phyloP scores from a whole-genome alignment of 2,888 invertebrate species.

The Tenthredo notha region DNA sequence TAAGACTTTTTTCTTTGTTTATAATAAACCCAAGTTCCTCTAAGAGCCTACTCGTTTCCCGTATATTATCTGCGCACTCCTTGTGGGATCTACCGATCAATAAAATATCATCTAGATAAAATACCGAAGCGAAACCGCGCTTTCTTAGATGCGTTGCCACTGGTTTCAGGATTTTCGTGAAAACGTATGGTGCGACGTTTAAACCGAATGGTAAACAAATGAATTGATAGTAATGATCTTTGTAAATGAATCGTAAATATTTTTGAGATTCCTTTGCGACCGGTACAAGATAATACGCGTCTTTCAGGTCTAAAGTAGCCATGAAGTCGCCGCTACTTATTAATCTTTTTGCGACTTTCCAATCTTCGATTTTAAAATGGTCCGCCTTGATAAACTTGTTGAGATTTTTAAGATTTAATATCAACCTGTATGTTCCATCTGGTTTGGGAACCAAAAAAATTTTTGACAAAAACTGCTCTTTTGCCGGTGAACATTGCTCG shows the following conservation, averaged over 20 bases:
- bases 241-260: too few species aligned
- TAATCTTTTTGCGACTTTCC: conserved; percentile 43
- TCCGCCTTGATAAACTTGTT: conserved; percentile 52
- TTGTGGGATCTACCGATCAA: conserved; percentile 56
- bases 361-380: conserved; percentile 59
- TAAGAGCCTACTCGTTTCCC: too few species aligned
- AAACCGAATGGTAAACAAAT: conserved; percentile 61
- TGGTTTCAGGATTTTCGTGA: conserved; percentile 63
- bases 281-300: conserved; percentile 55
- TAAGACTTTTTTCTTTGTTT: conserved; percentile 57
- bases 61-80: background rate
- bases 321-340: conserved; percentile 51
- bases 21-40: conserved; percentile 57
- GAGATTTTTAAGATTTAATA: conserved; percentile 58
- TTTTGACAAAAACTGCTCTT: conserved; percentile 48
- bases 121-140: conserved; percentile 56
- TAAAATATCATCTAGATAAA: conserved; percentile 62
- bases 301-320: conserved; percentile 56
- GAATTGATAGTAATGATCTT: background rate
- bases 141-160: conserved; percentile 54
- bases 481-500: background rate
- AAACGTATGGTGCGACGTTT: conserved; percentile 61
- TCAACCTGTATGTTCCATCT: conserved; percentile 45
- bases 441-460: conserved; percentile 54
- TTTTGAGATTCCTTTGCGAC: too few species aligned